Base-by-base conservation (phyloP, 2,888 invertebrate species). In the Chalcosyrphus nemorum region DNA sequence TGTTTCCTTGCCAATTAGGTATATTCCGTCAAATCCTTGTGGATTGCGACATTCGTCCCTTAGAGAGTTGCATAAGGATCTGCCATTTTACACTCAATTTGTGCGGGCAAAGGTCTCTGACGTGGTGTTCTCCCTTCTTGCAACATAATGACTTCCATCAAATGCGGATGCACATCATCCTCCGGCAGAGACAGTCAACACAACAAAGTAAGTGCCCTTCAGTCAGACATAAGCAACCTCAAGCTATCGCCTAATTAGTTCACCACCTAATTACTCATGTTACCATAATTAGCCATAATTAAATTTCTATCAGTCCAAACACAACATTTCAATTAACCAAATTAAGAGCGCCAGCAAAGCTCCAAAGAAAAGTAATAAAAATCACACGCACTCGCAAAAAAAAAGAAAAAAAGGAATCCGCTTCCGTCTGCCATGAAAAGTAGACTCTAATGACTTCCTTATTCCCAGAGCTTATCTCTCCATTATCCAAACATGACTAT, bases 401-500 rank as follows among this genome's bases (percentile, higher is more conserved):
- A n/a, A n/a, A n/a, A n/a, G n/a, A n/a, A n/a, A n/a, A n/a, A n/a
- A n/a, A n/a, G n/a, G 7, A 56, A 13, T 32, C 35, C 2, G 6
- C 52, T 19, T 32, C 63, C 32, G 29, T 1, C 11, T n/a, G n/a
- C 9, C n/a, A 29, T 29, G 15, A 32, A 47, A 66, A 4, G 3
- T 6, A n/a, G 21, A 17, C 52, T 35, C 38, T 13, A 63, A 71
- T 32, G 65, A 71, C 71, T 54, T 66, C 66, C 77, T 72, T 72
- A 66, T 24, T 56, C 66, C 56, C 45, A 82, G 50, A 74, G 77
- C 72, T 82, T 82, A 77, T 82, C 81, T 71, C 13, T 15, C 68
- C 77, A 82, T 82, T 82, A 82, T 77, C 82, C 82, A 61, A 77
- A 72, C 72, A 72, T 38, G 61, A 61, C 72, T 72, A 41, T 77